Evolutionary conservation across 2,113 vertebrate genomes (phyloP).

Genomic region (Salvelinus namaycush): DNA sequence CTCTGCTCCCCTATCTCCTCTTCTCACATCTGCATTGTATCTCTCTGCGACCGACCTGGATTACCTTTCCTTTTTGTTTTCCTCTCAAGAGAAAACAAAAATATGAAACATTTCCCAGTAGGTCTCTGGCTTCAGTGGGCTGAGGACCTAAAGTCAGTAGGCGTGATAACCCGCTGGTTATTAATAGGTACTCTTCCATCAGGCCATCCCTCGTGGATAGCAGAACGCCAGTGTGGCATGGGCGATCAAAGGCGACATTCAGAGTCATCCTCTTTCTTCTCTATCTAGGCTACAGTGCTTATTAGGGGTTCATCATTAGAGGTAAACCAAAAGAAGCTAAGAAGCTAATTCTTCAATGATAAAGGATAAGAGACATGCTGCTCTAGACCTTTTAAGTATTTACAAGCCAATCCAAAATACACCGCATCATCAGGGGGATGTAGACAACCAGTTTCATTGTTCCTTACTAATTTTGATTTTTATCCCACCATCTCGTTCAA

Average conservation of each 20-base stretch:
- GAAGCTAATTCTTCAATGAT: neutral
- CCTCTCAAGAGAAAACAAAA: constrained; percentile 41
- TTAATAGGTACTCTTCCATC: neutral
- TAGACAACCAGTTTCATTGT: constrained; percentile 70
- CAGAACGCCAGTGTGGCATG: neutral
- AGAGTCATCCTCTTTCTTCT: neutral
- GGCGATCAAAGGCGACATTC: neutral
- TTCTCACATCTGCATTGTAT: constrained; percentile 71
- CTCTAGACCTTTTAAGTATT: constrained; percentile 1
- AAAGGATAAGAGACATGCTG: constrained; percentile 2
- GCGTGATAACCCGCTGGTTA: neutral
- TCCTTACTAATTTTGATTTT: constrained; percentile 49
- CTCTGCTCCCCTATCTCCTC: constrained; percentile 29
- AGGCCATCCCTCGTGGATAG: neutral
- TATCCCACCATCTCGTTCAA: constrained; percentile 59
- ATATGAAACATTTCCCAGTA: constrained; percentile 21
- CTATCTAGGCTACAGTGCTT: no score
- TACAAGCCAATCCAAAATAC: constrained; percentile 37
- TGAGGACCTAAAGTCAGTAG: neutral
- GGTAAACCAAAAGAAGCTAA: neutral
- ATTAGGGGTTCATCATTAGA: neutral
- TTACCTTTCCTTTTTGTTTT: constrained; percentile 33
- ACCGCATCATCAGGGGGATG: constrained; percentile 70
- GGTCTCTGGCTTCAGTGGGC: constrained; percentile 24
- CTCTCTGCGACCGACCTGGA: constrained; percentile 52